Conservation (phyloP, 1,140 invertebrate species). For the Sitodiplosis mosellana region DNA sequence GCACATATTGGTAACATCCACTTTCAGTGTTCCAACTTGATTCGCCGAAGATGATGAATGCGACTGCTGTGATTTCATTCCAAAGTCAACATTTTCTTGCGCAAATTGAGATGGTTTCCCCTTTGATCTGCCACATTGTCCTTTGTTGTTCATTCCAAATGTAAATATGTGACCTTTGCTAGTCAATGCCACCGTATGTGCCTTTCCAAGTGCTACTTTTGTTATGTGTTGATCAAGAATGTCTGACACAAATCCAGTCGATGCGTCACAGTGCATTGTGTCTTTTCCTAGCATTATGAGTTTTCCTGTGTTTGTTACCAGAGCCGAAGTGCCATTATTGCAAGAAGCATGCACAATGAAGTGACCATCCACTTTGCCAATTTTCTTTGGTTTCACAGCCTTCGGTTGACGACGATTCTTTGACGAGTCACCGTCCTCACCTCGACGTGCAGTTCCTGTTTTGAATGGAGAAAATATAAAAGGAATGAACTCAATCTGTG, state of each 20-base stretch:
- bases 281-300: constrained; percentile 92
- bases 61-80: constrained; percentile 4
- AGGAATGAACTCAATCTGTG: not conserved
- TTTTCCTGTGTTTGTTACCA: constrained; percentile 76
- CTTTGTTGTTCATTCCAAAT: constrained; percentile 95
- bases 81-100: constrained; percentile 26
- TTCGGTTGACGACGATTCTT: constrained; percentile 74
- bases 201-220: constrained; percentile 80
- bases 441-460: constrained; percentile 70
- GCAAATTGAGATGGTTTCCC: constrained; percentile 32
- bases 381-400: constrained; percentile 81
- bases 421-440: constrained; percentile 82
- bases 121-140: constrained; percentile 79
- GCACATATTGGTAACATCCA: constrained; percentile 20
- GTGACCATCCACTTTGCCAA: constrained; percentile 75
- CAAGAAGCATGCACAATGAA: constrained; percentile 67
- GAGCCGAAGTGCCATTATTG: constrained; percentile 85
- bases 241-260: constrained; percentile 34
- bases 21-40: constrained; percentile 8
- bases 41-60: not conserved
- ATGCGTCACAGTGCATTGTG: constrained; percentile 66
- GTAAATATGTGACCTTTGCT: constrained; percentile 83
- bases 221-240: constrained; percentile 66
- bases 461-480: constrained; percentile 31
- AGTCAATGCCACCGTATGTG: constrained; percentile 76